Evolutionary conservation across 2,113 vertebrate species (phyloP), one percentile per base, ranked within the genome.

Genomic region (Syngnathus scovelli): DNA sequence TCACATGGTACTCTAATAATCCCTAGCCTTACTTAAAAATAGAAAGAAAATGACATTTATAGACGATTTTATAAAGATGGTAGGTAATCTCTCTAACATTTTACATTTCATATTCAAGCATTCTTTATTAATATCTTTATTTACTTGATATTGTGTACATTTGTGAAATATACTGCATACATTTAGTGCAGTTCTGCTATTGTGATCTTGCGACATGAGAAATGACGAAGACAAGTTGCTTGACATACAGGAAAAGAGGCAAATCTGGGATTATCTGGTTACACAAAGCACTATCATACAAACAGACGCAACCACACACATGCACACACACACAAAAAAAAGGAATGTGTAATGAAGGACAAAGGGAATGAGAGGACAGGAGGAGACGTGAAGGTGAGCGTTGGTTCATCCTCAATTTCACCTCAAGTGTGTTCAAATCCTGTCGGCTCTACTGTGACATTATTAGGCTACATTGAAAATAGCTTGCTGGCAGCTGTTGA

Each of bases 331-430:
- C 58, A 51, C 56, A 55, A 66, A 71, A 59, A 2, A 52, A n/a
- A 52, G 2, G 49, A 52, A 72, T 59, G 44, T 39, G 59, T 15
- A 12, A 39, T 23, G n/a, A 48, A 18, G n/a, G 23, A 73, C 48
- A 64, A 19, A 71, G 59, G 19, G 33, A 48, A 23, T 21, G 37
- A 39, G 11, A 5, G 65, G 44, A 48, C 44, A 33, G 37, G 54
- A 39, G 19, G 10, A 58, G 37, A 44, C 60, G 49, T 44, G 61
- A 62, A 44, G 61, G 61, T 44, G 39, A 44, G 36, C 15, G 15
- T 58, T 13, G 21, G 39, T 44, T 62, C 39, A 62, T 43, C 61
- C 41, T 62, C 61, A 62, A 44, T 62, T 62, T 62, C 61, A 44
- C 21, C 2, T 62, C n/a, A 44, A 62, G 61, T 62, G 41, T 44